Base-by-base conservation (phyloP, 2,888 invertebrate species). In the Lottia gigantea region DNA sequence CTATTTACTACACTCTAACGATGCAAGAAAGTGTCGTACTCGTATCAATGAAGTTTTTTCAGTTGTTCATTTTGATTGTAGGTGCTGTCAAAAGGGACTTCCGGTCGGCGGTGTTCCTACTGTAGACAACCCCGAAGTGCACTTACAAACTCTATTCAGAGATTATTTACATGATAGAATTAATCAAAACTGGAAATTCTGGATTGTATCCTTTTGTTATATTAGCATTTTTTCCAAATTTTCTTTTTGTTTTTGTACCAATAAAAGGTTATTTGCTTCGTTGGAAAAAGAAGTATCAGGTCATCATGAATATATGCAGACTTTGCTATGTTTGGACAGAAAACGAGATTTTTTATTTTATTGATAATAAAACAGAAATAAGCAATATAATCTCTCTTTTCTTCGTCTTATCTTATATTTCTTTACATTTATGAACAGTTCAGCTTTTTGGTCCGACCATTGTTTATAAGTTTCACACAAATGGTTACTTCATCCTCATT, bases 151-250 rank as follows among this genome's bases (percentile, higher is more conserved):
- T 26, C 68, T 82, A 70, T 82, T 80, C 66, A 74, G 80, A 40
- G 72, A 78, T 16, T 83, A 83, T 71, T 73, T 84, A 2, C 65
- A 68, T 12, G 73, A 74, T 0, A 66, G 78, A 66, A 80, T 78
- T 6, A 73, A 74, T 64, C 72, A 76, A 55, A 81, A 82, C 73
- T 84, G 83, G 84, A 83, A 83, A 66, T 85, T 85, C 71, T 85
- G 81, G 81, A 77, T 83, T 40, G 84, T 84, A 82, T 82, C 81
- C 80, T 82, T 78, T 73, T 31, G 6, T 31, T 6, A 31, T 31
- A 31, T 31, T 31, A n/a, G n/a, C n/a, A n/a, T n/a, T n/a, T n/a
- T n/a, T n/a, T n/a, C n/a, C n/a, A n/a, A n/a, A n/a, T n/a, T n/a
- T n/a, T n/a, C n/a, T n/a, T n/a, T n/a, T n/a, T n/a, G n/a, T n/a